These are phyloP conservation scores for Dynastes grantii DNA, from an alignment of 2,888 invertebrate species.

Conservation along the genomic window DNA sequence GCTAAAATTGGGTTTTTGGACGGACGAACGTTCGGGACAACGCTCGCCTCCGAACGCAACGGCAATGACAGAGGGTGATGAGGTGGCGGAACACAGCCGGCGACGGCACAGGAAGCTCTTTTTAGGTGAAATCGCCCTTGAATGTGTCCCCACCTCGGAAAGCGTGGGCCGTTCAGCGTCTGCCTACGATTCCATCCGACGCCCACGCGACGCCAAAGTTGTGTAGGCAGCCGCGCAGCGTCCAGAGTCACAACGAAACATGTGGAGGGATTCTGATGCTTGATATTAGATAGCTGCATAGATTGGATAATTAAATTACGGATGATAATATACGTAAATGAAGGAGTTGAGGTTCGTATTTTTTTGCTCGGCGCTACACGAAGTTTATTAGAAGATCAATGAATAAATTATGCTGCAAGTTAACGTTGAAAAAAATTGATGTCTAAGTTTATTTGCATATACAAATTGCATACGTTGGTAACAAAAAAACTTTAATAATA, in stretches of 20 bases:
- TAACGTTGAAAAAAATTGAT: no score
- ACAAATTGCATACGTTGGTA: no score
- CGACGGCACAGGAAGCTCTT: conserved; percentile 24
- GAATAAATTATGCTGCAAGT: no score
- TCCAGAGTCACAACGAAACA: neutral
- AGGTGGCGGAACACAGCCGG: neutral
- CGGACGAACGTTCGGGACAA: conserved; percentile 18
- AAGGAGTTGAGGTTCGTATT: no score
- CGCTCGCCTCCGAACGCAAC: neutral
- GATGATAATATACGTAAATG: neutral
- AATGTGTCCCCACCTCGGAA: conserved; percentile 39
- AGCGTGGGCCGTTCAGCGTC: conserved; percentile 45
- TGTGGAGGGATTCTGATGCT: conserved; percentile 1
- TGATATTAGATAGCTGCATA: conserved; percentile 16
- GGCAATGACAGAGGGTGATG: neutral
- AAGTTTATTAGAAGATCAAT: no score
- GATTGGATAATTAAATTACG: conserved; percentile 11
- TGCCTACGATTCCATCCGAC: conserved; percentile 46
- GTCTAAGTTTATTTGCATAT: no score
- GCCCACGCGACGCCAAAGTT: conserved; percentile 32
- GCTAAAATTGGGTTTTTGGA: conserved; percentile 53
- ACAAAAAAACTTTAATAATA: no score
- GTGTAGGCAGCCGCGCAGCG: conserved; percentile 32
- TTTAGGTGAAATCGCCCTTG: conserved; percentile 45
- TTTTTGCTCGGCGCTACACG: no score